Percentiles rank a stretch among this genome's conserved stretches.
Conservation (phyloP, 2,113 vertebrate species). For the Varanus salvator region DNA sequence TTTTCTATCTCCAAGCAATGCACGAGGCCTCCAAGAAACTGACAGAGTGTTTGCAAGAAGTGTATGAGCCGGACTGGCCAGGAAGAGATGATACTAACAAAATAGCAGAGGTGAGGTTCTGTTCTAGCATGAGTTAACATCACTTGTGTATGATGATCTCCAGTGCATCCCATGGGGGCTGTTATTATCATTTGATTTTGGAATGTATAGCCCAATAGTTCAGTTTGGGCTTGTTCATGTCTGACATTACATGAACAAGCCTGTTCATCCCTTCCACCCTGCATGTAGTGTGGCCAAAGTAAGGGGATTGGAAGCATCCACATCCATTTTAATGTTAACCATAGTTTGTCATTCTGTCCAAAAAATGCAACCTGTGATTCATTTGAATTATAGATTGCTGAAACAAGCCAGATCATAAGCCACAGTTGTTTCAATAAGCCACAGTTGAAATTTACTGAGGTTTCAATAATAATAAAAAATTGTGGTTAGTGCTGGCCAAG, state of each 20-base stretch:
- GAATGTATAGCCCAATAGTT: neutral
- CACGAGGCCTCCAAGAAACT: conserved; percentile 95
- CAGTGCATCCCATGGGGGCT: neutral
- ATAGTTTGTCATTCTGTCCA: neutral
- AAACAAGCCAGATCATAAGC: neutral
- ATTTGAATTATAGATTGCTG: neutral
- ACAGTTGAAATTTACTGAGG: neutral
- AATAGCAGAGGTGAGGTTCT: conserved; percentile 87
- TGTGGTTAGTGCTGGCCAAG: neutral
- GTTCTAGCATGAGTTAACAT: neutral
- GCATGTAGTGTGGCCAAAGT: neutral
- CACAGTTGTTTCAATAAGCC: neutral
- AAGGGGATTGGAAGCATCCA: neutral
- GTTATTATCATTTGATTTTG: neutral
- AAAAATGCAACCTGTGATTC: neutral
- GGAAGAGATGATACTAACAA: conserved; percentile 93
- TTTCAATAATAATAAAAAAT: neutral
- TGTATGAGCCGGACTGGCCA: conserved; percentile 95
- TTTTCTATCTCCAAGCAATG: conserved; percentile 86
- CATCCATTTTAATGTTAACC: neutral
- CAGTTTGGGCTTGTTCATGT: neutral
- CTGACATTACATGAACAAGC: neutral
- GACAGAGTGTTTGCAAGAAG: conserved; percentile 92
- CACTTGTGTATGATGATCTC: neutral
- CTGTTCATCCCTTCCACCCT: neutral